Conservation (phyloP, 1,140 invertebrate genomes). For the Musca vetustissima region DNA sequence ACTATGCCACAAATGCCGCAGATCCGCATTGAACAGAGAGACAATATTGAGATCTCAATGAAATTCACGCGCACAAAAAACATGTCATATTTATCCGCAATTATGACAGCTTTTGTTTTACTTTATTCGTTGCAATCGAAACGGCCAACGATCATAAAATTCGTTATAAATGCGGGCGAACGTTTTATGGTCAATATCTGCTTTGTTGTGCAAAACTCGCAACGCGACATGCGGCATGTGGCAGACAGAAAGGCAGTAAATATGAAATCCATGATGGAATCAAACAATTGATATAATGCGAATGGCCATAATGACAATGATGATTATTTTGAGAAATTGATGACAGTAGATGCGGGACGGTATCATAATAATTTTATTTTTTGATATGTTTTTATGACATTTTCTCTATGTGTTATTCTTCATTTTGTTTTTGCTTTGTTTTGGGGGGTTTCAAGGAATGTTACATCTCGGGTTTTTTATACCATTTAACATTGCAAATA, state of each 20-base stretch:
- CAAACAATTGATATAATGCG: constrained; percentile 1
- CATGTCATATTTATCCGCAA: constrained; percentile 12
- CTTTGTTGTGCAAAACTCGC: background rate
- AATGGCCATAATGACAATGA: background rate
- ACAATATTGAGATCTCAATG: no score
- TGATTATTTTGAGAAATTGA: constrained; percentile 10
- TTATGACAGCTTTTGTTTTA: constrained; percentile 17
- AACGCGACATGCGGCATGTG: background rate
- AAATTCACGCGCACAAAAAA: background rate
- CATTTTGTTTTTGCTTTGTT: no score
- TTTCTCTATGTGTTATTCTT: background rate
- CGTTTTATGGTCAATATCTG: background rate
- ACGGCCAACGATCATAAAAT: no score
- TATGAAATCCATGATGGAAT: constrained; percentile 19
- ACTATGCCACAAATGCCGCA: no score
- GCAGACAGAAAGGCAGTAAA: background rate
- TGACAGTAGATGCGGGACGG: constrained; percentile 20
- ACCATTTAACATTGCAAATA: constrained; percentile 2
- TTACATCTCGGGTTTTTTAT: background rate
- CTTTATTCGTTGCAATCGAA: no score
- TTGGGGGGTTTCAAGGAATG: no score
- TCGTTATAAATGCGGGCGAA: constrained; percentile 10
- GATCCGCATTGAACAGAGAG: no score
- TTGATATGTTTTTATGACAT: background rate
- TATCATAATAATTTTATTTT: constrained; percentile 21